Conservation (phyloP, 1,140 invertebrate species). For the Phenacoccus solenopsis region DNA sequence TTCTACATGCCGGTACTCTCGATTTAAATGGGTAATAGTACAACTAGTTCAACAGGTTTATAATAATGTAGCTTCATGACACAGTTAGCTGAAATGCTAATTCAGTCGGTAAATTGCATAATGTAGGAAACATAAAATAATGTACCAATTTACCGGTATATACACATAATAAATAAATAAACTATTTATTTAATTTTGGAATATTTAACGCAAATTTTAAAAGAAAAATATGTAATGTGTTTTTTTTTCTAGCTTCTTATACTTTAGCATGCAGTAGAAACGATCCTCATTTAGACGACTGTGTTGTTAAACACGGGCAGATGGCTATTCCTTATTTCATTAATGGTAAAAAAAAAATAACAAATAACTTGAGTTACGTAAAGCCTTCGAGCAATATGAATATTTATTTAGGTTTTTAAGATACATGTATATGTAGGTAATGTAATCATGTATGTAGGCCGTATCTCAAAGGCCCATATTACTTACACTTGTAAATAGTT, state of each 20-base stretch:
- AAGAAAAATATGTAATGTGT: too few relatives aligned
- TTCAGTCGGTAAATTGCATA: neutral
- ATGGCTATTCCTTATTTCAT: slow-evolving; percentile 34
- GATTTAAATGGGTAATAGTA: neutral
- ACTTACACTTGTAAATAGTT: too few relatives aligned
- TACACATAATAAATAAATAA: too few relatives aligned
- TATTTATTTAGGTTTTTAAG: too few relatives aligned
- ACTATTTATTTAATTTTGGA: too few relatives aligned
- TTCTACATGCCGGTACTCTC: neutral
- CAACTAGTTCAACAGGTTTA: neutral
- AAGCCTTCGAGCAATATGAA: too few relatives aligned
- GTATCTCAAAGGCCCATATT: too few relatives aligned
- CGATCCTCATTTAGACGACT: slow-evolving; percentile 36
- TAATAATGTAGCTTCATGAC: neutral
- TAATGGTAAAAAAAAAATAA: slow-evolving; percentile 10
- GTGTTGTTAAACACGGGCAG: slow-evolving; percentile 35
- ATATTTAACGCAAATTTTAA: too few relatives aligned
- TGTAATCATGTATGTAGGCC: too few relatives aligned
- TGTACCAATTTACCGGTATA: neutral
- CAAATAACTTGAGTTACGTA: too few relatives aligned
- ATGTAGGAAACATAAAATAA: neutral
- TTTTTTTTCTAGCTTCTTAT: neutral
- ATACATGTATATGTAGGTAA: too few relatives aligned
- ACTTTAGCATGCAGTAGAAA: slow-evolving; percentile 34
- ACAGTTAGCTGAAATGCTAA: neutral